Conservation (phyloP, 2,797 vertebrate genomes). For the Chloroceryle amazona region DNA sequence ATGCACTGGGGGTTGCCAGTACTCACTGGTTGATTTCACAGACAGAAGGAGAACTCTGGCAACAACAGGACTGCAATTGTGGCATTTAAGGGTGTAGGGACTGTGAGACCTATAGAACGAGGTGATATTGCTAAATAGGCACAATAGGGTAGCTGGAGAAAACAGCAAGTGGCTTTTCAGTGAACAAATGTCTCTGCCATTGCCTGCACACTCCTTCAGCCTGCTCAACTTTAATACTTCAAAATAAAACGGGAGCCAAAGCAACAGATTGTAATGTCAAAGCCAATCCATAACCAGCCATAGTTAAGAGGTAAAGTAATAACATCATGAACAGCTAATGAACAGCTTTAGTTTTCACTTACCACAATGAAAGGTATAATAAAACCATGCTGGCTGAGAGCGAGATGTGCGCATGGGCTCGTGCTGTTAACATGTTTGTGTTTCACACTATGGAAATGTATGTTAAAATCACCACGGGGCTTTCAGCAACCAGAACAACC, state of each 20-base stretch:
- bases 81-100: accelerated
- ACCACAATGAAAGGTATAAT: background rate
- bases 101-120: background rate
- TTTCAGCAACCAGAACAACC: background rate
- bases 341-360: background rate
- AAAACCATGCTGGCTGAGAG: background rate
- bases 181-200: background rate
- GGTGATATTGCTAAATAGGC: background rate
- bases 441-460: background rate
- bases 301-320: background rate
- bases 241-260: background rate
- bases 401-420: accelerated
- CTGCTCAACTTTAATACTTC: background rate
- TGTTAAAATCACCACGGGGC: accelerated
- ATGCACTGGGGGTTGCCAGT: background rate
- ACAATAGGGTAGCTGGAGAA: background rate
- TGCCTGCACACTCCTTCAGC: background rate
- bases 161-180: background rate
- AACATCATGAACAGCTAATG: background rate
- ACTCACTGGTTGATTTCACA: background rate
- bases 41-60: background rate
- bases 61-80: background rate
- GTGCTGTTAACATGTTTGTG: accelerated
- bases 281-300: background rate
- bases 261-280: background rate